phyloP scores from a whole-genome alignment of 1,140 invertebrate species.

The Drosophila ogumai region DNA sequence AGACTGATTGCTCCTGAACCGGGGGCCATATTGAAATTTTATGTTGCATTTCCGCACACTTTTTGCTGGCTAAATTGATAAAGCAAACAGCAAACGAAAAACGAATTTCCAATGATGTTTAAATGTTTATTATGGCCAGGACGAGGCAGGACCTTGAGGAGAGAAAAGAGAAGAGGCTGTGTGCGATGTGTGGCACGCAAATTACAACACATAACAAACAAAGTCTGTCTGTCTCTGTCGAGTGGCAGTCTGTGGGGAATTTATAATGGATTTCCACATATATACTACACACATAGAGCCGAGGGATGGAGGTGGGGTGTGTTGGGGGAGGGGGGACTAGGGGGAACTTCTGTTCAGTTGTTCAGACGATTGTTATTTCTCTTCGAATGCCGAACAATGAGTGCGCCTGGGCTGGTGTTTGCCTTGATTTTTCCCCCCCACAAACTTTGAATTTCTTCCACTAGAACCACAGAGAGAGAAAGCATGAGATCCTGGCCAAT shows the following conservation, averaged over 20 bases:
- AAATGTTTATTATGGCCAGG: conserved; percentile 66
- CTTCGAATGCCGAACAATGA: conserved; percentile 44
- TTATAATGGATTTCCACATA: conserved; percentile 66
- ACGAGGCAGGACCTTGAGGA: conserved; percentile 25
- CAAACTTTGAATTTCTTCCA: conserved; percentile 27
- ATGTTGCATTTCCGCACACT: conserved; percentile 54
- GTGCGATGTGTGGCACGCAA: conserved; percentile 56
- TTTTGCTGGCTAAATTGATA: conserved; percentile 67
- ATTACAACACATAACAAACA: conserved; percentile 78
- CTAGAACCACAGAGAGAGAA: not conserved
- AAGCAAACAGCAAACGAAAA: conserved; percentile 48
- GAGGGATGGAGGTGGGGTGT: not conserved
- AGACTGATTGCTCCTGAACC: conserved; percentile 30
- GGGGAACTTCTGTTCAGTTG: conserved; percentile 14
- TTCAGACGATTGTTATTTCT: conserved; percentile 54
- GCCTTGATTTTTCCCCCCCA: conserved; percentile 32
- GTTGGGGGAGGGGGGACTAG: not conserved
- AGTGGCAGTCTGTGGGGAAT: conserved; percentile 62
- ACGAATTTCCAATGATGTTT: conserved; percentile 75
- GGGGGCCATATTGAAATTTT: conserved; percentile 49
- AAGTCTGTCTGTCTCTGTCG: conserved; percentile 37
- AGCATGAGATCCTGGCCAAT: conserved; percentile 1
- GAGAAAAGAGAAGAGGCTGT: not conserved
- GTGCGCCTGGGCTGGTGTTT: conserved; percentile 24
- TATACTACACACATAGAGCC: not conserved